These are phyloP conservation scores for Dolichopus griseipennis DNA, from an alignment of 2,888 invertebrate genomes.

Conservation along the genomic window DNA sequence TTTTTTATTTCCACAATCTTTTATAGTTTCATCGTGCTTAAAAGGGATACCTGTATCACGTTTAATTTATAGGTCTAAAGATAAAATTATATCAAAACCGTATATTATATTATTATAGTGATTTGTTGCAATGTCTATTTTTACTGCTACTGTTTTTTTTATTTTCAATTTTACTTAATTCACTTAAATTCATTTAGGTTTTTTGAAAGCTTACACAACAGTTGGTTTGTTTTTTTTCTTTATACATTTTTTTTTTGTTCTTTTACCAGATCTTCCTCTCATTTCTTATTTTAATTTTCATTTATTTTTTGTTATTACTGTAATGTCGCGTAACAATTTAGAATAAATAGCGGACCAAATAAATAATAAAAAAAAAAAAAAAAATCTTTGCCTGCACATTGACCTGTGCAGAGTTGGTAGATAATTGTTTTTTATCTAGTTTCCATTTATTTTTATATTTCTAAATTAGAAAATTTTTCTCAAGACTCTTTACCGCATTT, in stretches of 20 bases:
- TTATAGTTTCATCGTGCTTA: too few species aligned
- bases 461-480: neutral
- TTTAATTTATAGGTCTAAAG: too few species aligned
- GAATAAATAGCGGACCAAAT: conserved; percentile 1
- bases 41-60: too few species aligned
- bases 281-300: too few species aligned
- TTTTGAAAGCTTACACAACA: neutral
- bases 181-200: too few species aligned
- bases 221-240: neutral
- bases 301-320: too few species aligned
- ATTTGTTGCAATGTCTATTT: neutral
- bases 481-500: neutral
- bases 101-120: neutral
- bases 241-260: neutral
- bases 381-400: neutral
- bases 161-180: neutral
- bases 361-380: neutral
- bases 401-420: neutral
- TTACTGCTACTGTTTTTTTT: conserved; percentile 3
- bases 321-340: neutral
- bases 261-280: too few species aligned
- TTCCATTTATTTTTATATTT: neutral
- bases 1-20: too few species aligned
- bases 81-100: too few species aligned
- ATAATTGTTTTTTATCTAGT: neutral